A percentile compares a stretch with the other conserved stretches of the same genome.
phyloP scores from a whole-genome alignment of 2,888 invertebrate genomes.

The Pterostichus madidus region DNA sequence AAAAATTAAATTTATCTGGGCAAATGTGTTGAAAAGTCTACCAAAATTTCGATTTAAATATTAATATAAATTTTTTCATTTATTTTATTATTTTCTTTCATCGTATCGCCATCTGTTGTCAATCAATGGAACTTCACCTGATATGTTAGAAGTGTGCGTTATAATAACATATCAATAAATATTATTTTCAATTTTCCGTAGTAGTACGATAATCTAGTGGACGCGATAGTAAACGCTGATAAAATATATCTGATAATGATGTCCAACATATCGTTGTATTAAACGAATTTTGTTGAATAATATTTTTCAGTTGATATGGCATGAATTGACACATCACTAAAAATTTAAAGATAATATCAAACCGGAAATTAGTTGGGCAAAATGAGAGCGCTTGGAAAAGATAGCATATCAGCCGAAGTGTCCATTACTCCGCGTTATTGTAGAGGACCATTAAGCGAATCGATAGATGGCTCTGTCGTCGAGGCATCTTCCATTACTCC shows the following conservation, averaged over 20 bases:
- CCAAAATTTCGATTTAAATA: no score
- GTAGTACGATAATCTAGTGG: background rate
- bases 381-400: conserved; percentile 26
- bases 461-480: conserved; percentile 37
- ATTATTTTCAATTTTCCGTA: background rate
- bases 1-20: no score
- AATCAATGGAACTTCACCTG: no score
- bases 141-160: no score
- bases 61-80: no score
- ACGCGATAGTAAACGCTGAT: background rate
- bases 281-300: conserved; percentile 35
- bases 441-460: conserved; percentile 60
- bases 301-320: conserved; percentile 36
- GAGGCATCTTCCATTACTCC: background rate
- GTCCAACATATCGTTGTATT: conserved; percentile 1
- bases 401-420: conserved; percentile 59
- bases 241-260: conserved; percentile 31
- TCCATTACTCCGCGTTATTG: conserved; percentile 56
- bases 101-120: no score
- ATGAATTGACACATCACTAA: conserved; percentile 32
- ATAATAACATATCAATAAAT: no score
- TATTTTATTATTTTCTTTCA: no score
- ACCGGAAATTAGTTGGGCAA: conserved; percentile 59
- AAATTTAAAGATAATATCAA: conserved; percentile 61
- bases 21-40: no score